Evolutionary conservation across 2,888 invertebrate species (phyloP), one percentile per base, ranked within the genome.

Genomic region (Fragum sueziense): DNA sequence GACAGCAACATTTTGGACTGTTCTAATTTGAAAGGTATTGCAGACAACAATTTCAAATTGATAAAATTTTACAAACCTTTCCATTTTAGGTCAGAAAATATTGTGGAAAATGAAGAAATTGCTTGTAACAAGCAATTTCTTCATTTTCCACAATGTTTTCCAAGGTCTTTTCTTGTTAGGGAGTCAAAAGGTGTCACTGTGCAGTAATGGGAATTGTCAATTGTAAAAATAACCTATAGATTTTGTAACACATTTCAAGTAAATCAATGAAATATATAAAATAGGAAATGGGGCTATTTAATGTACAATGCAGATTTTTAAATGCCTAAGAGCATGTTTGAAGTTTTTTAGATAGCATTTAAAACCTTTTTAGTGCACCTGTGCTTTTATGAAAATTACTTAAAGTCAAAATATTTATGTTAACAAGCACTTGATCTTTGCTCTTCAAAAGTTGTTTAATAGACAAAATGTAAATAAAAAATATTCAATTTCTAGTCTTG

Each of bases 341-440:
- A 61, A 33, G 61, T 61, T 61, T 33, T 61, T 20, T 33, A 41
- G 34, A 65, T 41, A 41, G 65, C 25, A 41, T 27, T 41, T 65
- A 65, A 65, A 65, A 65, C 34, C 65, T 65, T 65, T 65, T 65
- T 65, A 22, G 41, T 65, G 65, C 65, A 65, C 65, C 65, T 65
- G 65, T 65, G 37, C 33, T 65, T 65, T 65, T 65, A 33, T 62
- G 34, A 65, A 65, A 41, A 37, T 65, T 37, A 65, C 25, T 41
- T 20, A 41, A 65, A 61, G 33, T 33, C 31, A 33, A 65, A 65
- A 65, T 41, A 34, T 65, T 41, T 33, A 62, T 65, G 33, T 65
- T 34, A 65, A 41, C 65, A 65, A 65, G 34, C 65, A 33, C 65
- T 65, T 65, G 41, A 31, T 9, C 33, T 17, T 20, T 61, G 29